A percentile compares a stretch with the other conserved stretches of the same genome.
Evolutionary conservation across 2,888 invertebrate genomes (phyloP).

Genomic region (Athetis lepigone): DNA sequence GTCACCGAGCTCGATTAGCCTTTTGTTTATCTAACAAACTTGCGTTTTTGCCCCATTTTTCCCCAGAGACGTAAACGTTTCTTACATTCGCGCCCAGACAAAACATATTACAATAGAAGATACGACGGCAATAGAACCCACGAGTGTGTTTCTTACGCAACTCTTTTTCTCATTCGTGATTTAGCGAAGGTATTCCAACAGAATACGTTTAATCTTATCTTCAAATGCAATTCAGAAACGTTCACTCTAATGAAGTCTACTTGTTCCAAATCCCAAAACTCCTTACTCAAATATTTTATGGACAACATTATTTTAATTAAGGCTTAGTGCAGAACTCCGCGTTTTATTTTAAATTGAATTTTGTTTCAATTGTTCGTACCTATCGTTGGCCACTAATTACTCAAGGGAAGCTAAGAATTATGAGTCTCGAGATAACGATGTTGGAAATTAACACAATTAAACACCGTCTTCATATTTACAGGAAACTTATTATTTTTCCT

Average conservation of each 20-base stretch:
- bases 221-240: constrained; percentile 26
- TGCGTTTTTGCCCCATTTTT: constrained; percentile 57
- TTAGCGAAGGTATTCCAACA: constrained; percentile 19
- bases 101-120: constrained; percentile 37
- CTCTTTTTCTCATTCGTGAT: constrained; percentile 17
- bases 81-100: constrained; percentile 25
- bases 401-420: constrained; percentile 66
- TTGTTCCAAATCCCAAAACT: constrained; percentile 28
- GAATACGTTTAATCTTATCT: constrained; percentile 15
- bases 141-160: constrained; percentile 25
- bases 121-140: constrained; percentile 38
- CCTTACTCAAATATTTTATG: constrained; percentile 31
- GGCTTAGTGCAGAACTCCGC: constrained; percentile 16
- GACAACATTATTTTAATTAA: constrained; percentile 44
- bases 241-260: constrained; percentile 21
- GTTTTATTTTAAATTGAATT: constrained; percentile 52
- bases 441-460: constrained; percentile 72
- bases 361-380: constrained; percentile 61
- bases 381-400: constrained; percentile 68
- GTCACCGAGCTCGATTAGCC: constrained; percentile 67
- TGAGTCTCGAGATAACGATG: constrained; percentile 69
- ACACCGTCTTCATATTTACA: constrained; percentile 65
- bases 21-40: constrained; percentile 67
- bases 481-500: constrained; percentile 56
- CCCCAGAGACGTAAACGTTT: constrained; percentile 49